Percentiles rank a stretch among this genome's conserved stretches.
Conservation (phyloP, 2,797 vertebrate species). For the Nyctalus aviator region DNA sequence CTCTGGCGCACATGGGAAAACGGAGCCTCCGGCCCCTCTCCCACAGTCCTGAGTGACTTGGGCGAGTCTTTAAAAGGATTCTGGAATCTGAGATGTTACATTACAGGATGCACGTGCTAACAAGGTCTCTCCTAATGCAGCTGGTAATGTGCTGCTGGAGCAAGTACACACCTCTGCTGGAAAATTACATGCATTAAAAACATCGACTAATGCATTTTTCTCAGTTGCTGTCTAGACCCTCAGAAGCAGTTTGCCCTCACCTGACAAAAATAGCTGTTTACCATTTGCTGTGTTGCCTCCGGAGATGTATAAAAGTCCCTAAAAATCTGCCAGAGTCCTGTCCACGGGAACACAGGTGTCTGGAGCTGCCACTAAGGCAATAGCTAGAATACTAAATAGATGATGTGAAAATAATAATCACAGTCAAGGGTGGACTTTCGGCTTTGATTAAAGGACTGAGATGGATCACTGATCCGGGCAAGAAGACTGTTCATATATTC, state of each 20-base stretch:
- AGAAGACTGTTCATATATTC: neutral
- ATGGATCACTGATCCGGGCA: neutral
- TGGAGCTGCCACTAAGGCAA: neutral
- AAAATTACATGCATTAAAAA: conserved; percentile 45
- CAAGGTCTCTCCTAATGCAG: conserved; percentile 21
- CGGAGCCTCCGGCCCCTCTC: neutral
- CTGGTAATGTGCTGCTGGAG: neutral
- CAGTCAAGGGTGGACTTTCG: neutral
- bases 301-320: neutral
- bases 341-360: neutral
- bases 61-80: neutral
- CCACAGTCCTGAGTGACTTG: neutral
- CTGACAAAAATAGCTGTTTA: conserved; percentile 39
- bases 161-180: conserved; percentile 25
- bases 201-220: conserved; percentile 39
- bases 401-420: neutral
- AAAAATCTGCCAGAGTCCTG: conserved; percentile 23
- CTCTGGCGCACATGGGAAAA: neutral
- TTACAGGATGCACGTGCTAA: conserved; percentile 4
- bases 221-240: neutral
- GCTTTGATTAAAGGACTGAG: neutral
- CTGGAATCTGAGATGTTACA: conserved; percentile 11
- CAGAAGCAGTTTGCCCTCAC: conserved; percentile 27
- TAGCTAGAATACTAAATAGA: conserved; percentile 19
- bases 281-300: conserved; percentile 1